Base-by-base conservation (phyloP, 1,140 invertebrate species). In the Drosophila ananassae region DNA sequence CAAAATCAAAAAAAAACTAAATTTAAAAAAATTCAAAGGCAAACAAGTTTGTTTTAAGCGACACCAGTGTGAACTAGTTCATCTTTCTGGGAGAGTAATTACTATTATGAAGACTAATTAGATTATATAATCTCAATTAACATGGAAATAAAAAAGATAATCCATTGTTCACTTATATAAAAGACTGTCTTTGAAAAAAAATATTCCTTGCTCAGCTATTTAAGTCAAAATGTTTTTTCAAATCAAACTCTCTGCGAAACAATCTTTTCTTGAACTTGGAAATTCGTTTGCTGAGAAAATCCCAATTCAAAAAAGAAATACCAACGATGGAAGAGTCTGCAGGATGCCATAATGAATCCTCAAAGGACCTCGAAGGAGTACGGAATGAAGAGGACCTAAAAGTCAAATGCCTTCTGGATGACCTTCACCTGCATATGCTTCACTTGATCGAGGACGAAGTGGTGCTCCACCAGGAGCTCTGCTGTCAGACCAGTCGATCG, bases 361-460 rank as follows among this genome's bases (percentile, higher is more conserved):
- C 2, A 0, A 7, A n/a, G 4, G 13, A 62, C n/a, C 17, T 32
- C 1, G 30, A 62, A 0, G 39, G 7, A n/a, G 37, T 4, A 39
- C 37, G 41, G 7, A 32, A 37, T 37, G 34, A 37, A 37, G 10
- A 12, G 3, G 34, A 37, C 3, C 34, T 37, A 12, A 12, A 37
- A 37, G 24, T 17, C 8, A 44, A 34, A 6, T 7, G 22, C 13
- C 56, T 62, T 7, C 41, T 82, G 25, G 79, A 81, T 67, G 46
- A 12, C 2, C 64, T 82, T 25, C 48, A 66, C 22, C 22, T 81
- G 53, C 37, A 67, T 7, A 37, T 77, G 41, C 3, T 77, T 7
- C 60, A 74, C 0, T 22, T 77, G 1, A 21, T 74, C 1, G 74
- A 81, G 17, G 57, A 71, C 9, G 52, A 60, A 2, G 63, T 39